These are phyloP conservation scores for Choreutis nemorana DNA, from an alignment of 2,888 invertebrate genomes.

Conservation along the genomic window DNA sequence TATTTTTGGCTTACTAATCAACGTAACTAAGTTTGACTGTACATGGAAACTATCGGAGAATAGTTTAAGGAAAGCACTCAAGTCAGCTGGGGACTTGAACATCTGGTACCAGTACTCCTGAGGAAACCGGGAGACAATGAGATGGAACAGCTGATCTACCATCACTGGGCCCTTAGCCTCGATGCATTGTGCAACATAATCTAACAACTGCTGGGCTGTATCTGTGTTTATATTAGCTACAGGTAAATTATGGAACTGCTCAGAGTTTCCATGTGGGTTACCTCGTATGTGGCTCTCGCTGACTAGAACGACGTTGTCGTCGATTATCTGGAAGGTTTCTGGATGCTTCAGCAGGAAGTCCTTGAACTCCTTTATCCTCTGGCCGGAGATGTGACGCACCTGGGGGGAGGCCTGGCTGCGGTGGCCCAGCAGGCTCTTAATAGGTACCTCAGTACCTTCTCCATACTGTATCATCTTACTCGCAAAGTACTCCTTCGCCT, in stretches of 20 bases:
- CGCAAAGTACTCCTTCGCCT: constrained; percentile 97
- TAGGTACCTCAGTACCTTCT: constrained; percentile 94
- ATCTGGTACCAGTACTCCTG: constrained; percentile 84
- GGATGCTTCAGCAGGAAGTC: constrained; percentile 88
- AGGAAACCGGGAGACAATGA: constrained; percentile 78
- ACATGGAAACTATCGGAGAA: constrained; percentile 96
- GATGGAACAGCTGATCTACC: constrained; percentile 87
- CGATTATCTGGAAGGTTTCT: constrained; percentile 85
- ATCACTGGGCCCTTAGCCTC: constrained; percentile 83
- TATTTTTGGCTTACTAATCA: constrained; percentile 79
- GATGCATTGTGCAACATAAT: constrained; percentile 84
- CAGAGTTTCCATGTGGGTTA: constrained; percentile 71
- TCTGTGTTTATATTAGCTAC: constrained; percentile 83
- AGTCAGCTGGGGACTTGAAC: constrained; percentile 90
- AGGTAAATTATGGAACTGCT: constrained; percentile 74
- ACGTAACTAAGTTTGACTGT: constrained; percentile 88
- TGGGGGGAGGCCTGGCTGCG: constrained; percentile 96
- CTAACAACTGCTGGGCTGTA: constrained; percentile 81
- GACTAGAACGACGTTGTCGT: constrained; percentile 84
- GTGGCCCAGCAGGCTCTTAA: constrained; percentile 95
- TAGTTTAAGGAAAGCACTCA: constrained; percentile 89
- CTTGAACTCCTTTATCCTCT: constrained; percentile 92
- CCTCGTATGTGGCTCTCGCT: constrained; percentile 74
- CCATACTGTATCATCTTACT: constrained; percentile 96
- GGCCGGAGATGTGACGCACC: constrained; percentile 94